Evolutionary conservation across 2,113 vertebrate genomes (phyloP), one percentile per base, ranked within the genome.

Genomic region (Synodontis membranacea): DNA sequence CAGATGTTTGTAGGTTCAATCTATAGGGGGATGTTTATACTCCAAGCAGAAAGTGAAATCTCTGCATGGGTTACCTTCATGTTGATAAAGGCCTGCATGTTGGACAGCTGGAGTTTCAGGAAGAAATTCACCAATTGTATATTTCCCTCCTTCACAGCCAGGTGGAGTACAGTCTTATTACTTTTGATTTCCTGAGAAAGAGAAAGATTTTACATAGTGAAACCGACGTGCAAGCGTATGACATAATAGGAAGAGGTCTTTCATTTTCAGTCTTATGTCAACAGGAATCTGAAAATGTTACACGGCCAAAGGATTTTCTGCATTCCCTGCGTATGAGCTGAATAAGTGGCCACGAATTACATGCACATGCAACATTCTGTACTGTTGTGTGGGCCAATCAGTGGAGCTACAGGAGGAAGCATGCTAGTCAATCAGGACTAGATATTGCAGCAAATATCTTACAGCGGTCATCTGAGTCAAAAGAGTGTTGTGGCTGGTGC

Each of bases 131-230:
- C 96, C 84, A 98, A 89, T 2, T 94, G 90, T 0, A 96, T 91
- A 88, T 97, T 97, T 87, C 95, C 97, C 23, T 96, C 97, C 91
- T 97, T 97, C 37, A 98, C 97, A 1, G 96, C 96, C 92, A 97
- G 92, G 87, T 98, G 97, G 70, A 97, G 91, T 39, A 95, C 94
- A 0, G 97, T 97, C 93, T 96, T 97, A 90, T 95, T 97, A 91
- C 97, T 98, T 94, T 98, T 98, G 91, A 97, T 95, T 92, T 98
- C 97, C 97, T 98, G 90, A 2, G 25, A 64, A 82, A 80, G 66
- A 72, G 5, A 25, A 80, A 90, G 10, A 46, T 31, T 74, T 5
- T 79, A 82, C 52, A 31, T 52, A 74, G 83, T 75, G 83, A 74
- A 86, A 86, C 87, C 31, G 54, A 86, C 66, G n/a, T n/a, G 75